Conservation (phyloP, 2,113 vertebrate species). For the Callionymus lyra region DNA sequence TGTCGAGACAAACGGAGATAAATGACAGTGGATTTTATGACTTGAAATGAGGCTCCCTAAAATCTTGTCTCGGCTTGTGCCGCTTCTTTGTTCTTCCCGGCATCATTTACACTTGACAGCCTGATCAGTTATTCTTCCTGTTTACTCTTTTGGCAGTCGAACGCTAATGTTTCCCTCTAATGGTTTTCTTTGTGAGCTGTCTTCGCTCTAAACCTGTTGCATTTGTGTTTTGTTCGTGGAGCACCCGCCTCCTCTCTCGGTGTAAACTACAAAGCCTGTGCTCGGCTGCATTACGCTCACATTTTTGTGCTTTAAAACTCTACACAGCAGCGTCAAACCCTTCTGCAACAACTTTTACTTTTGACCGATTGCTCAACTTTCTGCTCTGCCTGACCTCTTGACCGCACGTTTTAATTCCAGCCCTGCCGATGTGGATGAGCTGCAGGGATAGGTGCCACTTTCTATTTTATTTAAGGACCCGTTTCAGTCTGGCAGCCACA, state of each 20-base stretch:
- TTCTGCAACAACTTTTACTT: constrained; percentile 12
- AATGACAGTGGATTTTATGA: background rate
- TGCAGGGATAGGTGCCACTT: background rate
- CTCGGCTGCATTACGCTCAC: constrained; percentile 10
- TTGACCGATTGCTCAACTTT: constrained; percentile 5
- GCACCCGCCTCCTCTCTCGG: constrained; percentile 11
- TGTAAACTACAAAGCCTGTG: constrained; percentile 7
- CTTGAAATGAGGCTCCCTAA: constrained; percentile 27
- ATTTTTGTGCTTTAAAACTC: constrained; percentile 16
- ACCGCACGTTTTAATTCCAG: constrained; percentile 1
- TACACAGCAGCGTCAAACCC: no score
- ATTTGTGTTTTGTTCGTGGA: constrained; percentile 9
- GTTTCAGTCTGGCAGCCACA: background rate
- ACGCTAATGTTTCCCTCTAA: constrained; percentile 15
- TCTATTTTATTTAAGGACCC: no score
- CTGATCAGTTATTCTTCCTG: constrained; percentile 10
- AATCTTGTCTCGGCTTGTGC: constrained; percentile 17
- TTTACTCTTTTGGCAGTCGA: constrained; percentile 10
- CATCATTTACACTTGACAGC: constrained; percentile 12
- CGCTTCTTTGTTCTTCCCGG: constrained; percentile 1
- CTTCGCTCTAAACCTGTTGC: constrained; percentile 8
- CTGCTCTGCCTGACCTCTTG: constrained; percentile 9
- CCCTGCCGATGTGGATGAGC: constrained; percentile 7
- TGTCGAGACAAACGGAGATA: no score
- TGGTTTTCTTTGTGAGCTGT: constrained; percentile 12